Base-by-base conservation (phyloP, 2,888 invertebrate genomes). In the Leucoma salicis region DNA sequence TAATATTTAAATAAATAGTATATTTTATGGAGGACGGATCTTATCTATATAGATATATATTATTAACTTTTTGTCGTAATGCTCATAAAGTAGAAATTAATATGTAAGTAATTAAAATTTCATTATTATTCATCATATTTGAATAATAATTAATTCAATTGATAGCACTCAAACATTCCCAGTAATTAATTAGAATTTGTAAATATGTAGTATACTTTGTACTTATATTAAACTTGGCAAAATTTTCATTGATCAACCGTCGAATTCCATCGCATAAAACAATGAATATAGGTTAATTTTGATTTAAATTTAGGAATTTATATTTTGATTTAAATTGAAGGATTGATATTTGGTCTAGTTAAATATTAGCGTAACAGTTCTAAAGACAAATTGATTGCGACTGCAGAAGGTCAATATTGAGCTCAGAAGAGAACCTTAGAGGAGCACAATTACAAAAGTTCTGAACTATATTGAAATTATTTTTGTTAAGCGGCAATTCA, bases 401-500 rank as follows among this genome's bases (percentile, higher is more conserved):
- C n/a, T n/a, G n/a, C n/a, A n/a, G n/a, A n/a, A n/a, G n/a, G 18
- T 18, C 7, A 18, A 27, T 5, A 33, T 33, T 38, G 45, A 53
- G 48, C 55, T 57, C 57, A 59, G 56, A 29, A 48, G 43, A 55
- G 60, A 62, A 65, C 63, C 40, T 64, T 21, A 63, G 62, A 15
- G 58, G 21, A 21, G 60, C 68, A 63, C 62, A 51, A 50, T 51
- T 45, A 35, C 39, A 41, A 49, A 49, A 39, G 41, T 55, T 53
- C 7, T 49, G 39, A 56, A 53, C 49, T 46, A 40, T 53, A 52
- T 34, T 42, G 21, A 46, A 53, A 52, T 52, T 52, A 42, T 63
- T 57, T 60, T 60, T 49, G 32, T 55, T 53, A 57, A 49, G 50
- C 42, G 64, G 67, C 66, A 62, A 46, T 52, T 66, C 72, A 75